Evolutionary conservation across 2,888 invertebrate species (phyloP).

Genomic region (Cyrtodaria siliqua): DNA sequence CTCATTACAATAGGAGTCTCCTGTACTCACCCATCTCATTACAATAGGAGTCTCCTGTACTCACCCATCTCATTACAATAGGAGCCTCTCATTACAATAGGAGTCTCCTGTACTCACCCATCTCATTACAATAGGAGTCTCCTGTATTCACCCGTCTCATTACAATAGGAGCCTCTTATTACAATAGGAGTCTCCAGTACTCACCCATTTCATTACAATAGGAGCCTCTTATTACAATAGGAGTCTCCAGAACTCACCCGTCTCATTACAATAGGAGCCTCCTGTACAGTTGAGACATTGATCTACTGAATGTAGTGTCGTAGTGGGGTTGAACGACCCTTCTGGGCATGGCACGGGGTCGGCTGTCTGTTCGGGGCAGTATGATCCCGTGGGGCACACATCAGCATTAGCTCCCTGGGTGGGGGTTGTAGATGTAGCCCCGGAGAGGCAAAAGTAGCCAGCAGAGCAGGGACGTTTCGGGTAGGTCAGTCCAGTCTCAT

Average conservation of each 20-base stretch:
- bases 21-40: too few relatives aligned
- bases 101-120: too few relatives aligned
- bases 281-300: constrained; percentile 84
- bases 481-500: constrained; percentile 77
- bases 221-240: too few relatives aligned
- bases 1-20: too few relatives aligned
- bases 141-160: too few relatives aligned
- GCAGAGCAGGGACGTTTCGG: constrained; percentile 79
- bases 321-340: constrained; percentile 79
- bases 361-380: constrained; percentile 81
- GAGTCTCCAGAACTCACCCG: constrained; percentile 76
- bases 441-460: constrained; percentile 81
- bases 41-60: too few relatives aligned
- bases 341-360: constrained; percentile 82
- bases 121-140: too few relatives aligned
- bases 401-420: constrained; percentile 76
- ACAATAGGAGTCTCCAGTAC: too few relatives aligned
- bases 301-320: constrained; percentile 64
- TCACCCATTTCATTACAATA: too few relatives aligned
- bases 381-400: constrained; percentile 81
- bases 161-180: too few relatives aligned
- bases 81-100: too few relatives aligned
- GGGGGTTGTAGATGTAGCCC: constrained; percentile 81
- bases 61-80: too few relatives aligned
- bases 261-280: constrained; percentile 82